Percentiles rank a stretch among this genome's conserved stretches.
phyloP scores from a whole-genome alignment of 2,888 invertebrate genomes.

The Dasysyrphus tricinctus region DNA sequence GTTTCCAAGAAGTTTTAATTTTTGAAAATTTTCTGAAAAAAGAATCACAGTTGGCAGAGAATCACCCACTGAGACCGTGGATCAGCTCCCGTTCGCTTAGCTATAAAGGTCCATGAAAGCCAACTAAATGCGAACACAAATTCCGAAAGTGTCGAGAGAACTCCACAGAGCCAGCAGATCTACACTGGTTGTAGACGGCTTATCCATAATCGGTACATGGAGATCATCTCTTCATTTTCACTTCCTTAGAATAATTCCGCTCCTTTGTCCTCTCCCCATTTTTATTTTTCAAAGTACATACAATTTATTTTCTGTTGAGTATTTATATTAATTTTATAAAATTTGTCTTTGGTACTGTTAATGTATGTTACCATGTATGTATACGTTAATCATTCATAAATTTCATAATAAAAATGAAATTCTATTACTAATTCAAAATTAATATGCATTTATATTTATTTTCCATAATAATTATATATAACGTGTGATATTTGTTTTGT shows the following conservation, averaged over 20 bases:
- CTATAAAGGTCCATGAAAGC: no score
- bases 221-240: no score
- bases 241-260: neutral
- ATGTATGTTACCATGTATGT: slow-evolving; percentile 67
- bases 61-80: no score
- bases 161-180: no score
- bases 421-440: slow-evolving; percentile 34
- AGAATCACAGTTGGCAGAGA: no score
- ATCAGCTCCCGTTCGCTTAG: no score
- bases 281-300: neutral
- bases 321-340: slow-evolving; percentile 67
- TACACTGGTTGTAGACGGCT: no score
- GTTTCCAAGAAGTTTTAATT: no score
- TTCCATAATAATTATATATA: slow-evolving; percentile 29
- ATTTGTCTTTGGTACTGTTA: slow-evolving; percentile 78
- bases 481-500: slow-evolving; percentile 71
- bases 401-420: slow-evolving; percentile 55
- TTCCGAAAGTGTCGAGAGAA: no score
- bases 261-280: neutral
- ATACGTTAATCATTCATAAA: slow-evolving; percentile 65
- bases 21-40: no score
- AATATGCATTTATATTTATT: slow-evolving; percentile 41
- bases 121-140: no score
- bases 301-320: slow-evolving; percentile 38
- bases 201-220: no score